phyloP scores from a whole-genome alignment of 2,797 vertebrate genomes.

The Cossypha caffra region DNA sequence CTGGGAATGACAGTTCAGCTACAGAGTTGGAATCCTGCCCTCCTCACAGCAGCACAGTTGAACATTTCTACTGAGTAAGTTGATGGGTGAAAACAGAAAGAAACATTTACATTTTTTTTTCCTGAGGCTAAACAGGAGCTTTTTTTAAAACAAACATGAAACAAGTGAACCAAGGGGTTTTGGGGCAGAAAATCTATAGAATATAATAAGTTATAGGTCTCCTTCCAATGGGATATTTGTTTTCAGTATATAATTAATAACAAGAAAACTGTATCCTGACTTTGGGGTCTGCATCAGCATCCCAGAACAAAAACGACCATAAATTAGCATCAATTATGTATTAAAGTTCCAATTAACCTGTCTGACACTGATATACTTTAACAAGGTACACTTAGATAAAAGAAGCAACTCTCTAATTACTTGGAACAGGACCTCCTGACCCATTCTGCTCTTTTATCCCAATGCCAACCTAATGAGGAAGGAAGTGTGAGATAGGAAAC shows the following conservation, averaged over 20 bases:
- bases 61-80: neutral
- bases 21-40: neutral
- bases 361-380: conserved; percentile 86
- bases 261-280: conserved; percentile 82
- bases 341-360: conserved; percentile 87
- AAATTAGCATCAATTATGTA: conserved; percentile 88
- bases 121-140: neutral
- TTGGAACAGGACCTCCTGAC: conserved; percentile 82
- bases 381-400: conserved; percentile 85
- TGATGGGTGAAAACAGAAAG: neutral
- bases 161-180: neutral
- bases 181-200: conserved; percentile 14
- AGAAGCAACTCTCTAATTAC: conserved; percentile 86
- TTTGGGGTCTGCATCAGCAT: conserved; percentile 78
- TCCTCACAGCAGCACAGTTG: neutral
- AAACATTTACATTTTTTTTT: neutral
- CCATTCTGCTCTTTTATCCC: conserved; percentile 81
- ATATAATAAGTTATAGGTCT: conserved; percentile 61
- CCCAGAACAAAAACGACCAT: conserved; percentile 82
- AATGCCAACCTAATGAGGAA: conserved; percentile 78
- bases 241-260: conserved; percentile 85
- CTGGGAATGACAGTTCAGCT: neutral
- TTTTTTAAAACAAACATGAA: neutral
- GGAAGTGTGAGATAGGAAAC: conserved; percentile 73
- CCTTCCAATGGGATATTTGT: conserved; percentile 75